These are phyloP conservation scores for Drosophila neocordata DNA, from an alignment of 1,140 invertebrate genomes.

Conservation along the genomic window DNA sequence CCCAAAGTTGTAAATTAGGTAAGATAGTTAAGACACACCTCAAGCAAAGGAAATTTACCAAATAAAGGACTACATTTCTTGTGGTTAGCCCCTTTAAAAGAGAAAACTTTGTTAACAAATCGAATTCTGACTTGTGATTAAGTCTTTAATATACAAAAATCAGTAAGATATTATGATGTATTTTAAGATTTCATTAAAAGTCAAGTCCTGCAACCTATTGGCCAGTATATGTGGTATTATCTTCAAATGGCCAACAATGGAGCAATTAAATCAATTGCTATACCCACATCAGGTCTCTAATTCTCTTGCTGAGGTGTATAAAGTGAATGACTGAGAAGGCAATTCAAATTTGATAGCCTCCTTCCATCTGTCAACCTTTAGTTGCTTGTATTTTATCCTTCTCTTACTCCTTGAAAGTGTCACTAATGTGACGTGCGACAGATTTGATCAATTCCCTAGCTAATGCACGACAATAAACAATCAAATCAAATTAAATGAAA, in stretches of 20 bases:
- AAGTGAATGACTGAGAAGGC: background rate
- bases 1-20: too few species aligned
- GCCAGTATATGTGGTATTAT: background rate
- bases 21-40: too few species aligned
- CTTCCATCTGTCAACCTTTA: background rate
- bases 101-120: too few species aligned
- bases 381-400: background rate
- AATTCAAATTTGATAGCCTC: slow-evolving; percentile 47
- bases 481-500: slow-evolving; percentile 66
- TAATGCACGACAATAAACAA: slow-evolving; percentile 55
- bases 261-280: slow-evolving; percentile 12
- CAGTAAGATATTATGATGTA: too few species aligned
- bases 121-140: too few species aligned
- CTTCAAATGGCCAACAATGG: slow-evolving; percentile 6
- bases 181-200: background rate
- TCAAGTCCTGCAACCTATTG: background rate
- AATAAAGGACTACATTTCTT: too few species aligned
- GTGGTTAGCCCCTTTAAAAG: too few species aligned
- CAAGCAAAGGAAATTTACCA: too few species aligned
- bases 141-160: too few species aligned
- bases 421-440: slow-evolving; percentile 53
- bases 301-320: background rate
- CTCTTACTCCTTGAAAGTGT: slow-evolving; percentile 12
- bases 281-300: background rate
- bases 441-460: slow-evolving; percentile 52